Evolutionary conservation across 2,888 invertebrate species (phyloP).

Genomic region (Pilophorus perplexus): DNA sequence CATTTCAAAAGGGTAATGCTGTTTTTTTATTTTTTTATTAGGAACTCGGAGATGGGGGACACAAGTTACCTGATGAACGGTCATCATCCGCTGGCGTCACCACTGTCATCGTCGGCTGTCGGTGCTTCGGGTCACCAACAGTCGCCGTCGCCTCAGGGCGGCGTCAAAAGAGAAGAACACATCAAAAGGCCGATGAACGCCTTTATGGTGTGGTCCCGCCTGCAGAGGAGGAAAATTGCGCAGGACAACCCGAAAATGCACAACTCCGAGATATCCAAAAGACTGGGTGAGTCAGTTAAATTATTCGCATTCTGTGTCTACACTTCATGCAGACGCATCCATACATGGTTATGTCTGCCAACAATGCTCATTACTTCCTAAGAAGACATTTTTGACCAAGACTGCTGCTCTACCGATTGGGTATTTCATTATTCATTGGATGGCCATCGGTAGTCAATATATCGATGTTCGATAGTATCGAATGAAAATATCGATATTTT

Average conservation of each 20-base stretch:
- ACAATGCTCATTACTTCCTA: no score
- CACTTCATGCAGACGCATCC: no score
- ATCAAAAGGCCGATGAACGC: constrained; percentile 98
- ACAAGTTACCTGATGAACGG: constrained; percentile 37
- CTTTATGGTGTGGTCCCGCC: constrained; percentile 96
- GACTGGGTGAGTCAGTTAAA: constrained; percentile 66
- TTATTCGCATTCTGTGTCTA: no score
- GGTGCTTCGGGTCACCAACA: constrained; percentile 35
- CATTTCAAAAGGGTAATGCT: no score
- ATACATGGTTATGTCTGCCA: no score
- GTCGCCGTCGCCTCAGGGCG: constrained; percentile 50
- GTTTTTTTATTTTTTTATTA: no score
- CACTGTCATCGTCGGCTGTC: constrained; percentile 58
- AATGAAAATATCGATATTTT: no score
- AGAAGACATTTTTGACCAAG: no score
- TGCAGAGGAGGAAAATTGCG: constrained; percentile 90
- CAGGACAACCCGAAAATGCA: constrained; percentile 99
- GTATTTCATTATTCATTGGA: no score
- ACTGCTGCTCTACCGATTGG: no score
- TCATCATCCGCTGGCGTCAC: constrained; percentile 51
- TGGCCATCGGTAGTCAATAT: no score
- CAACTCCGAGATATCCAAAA: constrained; percentile 92
- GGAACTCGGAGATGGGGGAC: constrained; percentile 35
- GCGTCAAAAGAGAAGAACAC: constrained; percentile 70
- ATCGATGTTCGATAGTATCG: no score